Conservation (phyloP, 2,888 invertebrate species). For the Tipula unca region DNA sequence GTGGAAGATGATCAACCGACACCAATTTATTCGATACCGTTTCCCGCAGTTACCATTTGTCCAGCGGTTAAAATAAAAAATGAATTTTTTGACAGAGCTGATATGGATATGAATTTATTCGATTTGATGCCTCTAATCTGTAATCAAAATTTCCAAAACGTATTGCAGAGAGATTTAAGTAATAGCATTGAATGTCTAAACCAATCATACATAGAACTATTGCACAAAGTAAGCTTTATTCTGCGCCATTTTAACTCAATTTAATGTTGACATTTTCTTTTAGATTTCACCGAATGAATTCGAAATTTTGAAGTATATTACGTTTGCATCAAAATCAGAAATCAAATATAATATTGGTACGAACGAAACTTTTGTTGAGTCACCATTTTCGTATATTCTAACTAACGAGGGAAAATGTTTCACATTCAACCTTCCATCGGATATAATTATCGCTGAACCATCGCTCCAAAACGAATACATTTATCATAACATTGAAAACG, state of each 20-base stretch:
- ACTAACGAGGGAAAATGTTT: neutral
- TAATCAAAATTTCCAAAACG: too few relatives aligned
- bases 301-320: too few relatives aligned
- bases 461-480: neutral
- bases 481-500: neutral
- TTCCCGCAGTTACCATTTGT: neutral
- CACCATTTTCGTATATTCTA: too few relatives aligned
- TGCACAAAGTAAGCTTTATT: neutral
- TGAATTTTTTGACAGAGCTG: neutral
- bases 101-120: too few relatives aligned
- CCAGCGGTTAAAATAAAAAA: neutral
- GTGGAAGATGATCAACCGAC: constrained; percentile 30
- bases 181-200: neutral
- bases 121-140: too few relatives aligned
- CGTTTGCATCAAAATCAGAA: too few relatives aligned
- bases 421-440: neutral
- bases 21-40: neutral
- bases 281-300: too few relatives aligned
- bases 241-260: too few relatives aligned
- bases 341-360: too few relatives aligned
- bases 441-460: neutral
- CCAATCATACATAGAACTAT: neutral
- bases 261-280: too few relatives aligned
- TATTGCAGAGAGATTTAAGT: too few relatives aligned
- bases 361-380: too few relatives aligned